Conservation (phyloP, 2,113 vertebrate genomes). For the Phoenicopterus ruber region DNA sequence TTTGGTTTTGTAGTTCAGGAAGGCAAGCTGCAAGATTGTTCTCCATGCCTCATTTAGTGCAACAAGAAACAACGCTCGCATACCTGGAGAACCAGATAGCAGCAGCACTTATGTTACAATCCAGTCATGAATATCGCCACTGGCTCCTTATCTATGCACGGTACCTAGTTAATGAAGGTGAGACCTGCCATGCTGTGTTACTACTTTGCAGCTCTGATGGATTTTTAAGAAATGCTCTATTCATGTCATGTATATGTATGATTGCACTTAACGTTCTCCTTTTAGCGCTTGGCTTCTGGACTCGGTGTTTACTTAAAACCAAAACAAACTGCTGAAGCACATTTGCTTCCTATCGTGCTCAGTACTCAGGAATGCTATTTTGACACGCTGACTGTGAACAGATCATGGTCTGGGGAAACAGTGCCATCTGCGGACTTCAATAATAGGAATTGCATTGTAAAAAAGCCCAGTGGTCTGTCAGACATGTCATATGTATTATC, state of each 20-base stretch:
- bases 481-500: not conserved
- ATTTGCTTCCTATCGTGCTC: not conserved
- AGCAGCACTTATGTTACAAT: constrained; percentile 85
- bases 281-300: not conserved
- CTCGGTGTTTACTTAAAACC: not conserved
- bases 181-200: not conserved
- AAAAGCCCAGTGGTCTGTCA: not conserved
- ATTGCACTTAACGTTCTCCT: not conserved
- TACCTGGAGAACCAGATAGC: constrained; percentile 96
- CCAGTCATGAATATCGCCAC: constrained; percentile 90
- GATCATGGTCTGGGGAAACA: not conserved
- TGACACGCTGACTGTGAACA: not conserved
- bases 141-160: constrained; percentile 97
- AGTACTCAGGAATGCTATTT: not conserved
- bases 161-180: constrained; percentile 98
- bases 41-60: constrained; percentile 90
- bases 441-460: not conserved
- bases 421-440: not conserved
- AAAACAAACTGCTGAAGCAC: not conserved
- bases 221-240: not conserved
- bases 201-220: not conserved
- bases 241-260: not conserved
- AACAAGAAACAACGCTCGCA: constrained; percentile 91
- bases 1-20: constrained; percentile 78
- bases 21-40: constrained; percentile 91